phyloP scores from a whole-genome alignment of 2,113 vertebrate genomes.

The Muntiacus reevesi region DNA sequence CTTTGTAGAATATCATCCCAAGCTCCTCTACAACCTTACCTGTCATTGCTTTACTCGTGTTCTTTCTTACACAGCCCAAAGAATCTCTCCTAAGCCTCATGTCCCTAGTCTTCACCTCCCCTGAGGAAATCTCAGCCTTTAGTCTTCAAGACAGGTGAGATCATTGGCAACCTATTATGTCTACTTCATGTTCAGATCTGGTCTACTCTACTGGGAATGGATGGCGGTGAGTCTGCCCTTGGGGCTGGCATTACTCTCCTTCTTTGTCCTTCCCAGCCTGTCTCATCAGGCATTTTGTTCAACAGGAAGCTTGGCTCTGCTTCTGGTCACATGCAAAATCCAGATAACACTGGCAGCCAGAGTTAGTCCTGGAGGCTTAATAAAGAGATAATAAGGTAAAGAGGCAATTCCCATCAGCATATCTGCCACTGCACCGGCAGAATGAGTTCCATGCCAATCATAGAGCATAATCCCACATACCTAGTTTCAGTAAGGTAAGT shows the following conservation, averaged over 20 bases:
- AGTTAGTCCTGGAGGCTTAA: neutral
- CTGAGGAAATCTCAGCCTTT: conserved; percentile 10
- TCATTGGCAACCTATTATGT: neutral
- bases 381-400: neutral
- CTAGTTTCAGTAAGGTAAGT: neutral
- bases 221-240: neutral
- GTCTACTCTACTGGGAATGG: neutral
- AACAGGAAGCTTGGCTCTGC: conserved; percentile 26
- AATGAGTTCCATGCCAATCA: neutral
- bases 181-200: neutral
- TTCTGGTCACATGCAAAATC: conserved; percentile 40
- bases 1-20: neutral
- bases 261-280: neutral
- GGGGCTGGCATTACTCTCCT: neutral
- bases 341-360: conserved; percentile 28
- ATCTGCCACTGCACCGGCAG: neutral
- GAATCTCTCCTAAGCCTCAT: neutral
- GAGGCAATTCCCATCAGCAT: neutral
- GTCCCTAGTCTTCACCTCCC: neutral
- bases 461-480: neutral
- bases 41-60: neutral
- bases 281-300: conserved; percentile 31
- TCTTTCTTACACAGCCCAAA: neutral
- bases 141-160: conserved; percentile 28
- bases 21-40: neutral